A percentile compares a stretch with the other conserved stretches of the same genome.
These are phyloP conservation scores for Distichodus sexfasciatus DNA, from an alignment of 2,797 vertebrate genomes.

Conservation along the genomic window DNA sequence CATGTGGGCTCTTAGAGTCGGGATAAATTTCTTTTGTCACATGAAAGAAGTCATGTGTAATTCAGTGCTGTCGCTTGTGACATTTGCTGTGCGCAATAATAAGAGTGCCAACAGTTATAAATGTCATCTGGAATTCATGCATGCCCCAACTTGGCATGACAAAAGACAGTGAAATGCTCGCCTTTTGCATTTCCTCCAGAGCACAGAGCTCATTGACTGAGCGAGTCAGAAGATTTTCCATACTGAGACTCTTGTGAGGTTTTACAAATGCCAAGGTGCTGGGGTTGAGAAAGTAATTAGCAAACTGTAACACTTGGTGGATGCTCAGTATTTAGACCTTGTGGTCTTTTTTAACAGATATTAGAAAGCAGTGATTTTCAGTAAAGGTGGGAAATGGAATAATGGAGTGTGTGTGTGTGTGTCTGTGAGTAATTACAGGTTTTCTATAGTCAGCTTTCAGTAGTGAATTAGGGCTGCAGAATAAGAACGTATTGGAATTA, in stretches of 20 bases:
- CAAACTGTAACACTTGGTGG: not conserved
- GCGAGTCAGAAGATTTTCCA: not conserved
- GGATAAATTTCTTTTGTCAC: constrained; percentile 17
- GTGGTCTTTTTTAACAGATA: not conserved
- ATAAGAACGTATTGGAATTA: too few relatives aligned
- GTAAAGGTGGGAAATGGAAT: too few relatives aligned
- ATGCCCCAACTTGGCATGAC: not conserved
- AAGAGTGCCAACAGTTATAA: constrained; percentile 40
- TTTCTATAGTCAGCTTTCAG: too few relatives aligned
- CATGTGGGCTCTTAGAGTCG: not conserved
- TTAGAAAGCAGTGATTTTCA: not conserved
- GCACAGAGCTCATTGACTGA: not conserved
- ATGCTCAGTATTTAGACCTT: constrained; percentile 3
- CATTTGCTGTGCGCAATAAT: constrained; percentile 48
- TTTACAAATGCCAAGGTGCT: not conserved
- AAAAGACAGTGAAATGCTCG: constrained; percentile 22
- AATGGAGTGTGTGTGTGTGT: too few relatives aligned
- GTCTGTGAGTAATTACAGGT: too few relatives aligned
- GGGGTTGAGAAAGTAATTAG: not conserved
- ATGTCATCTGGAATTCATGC: constrained; percentile 34
- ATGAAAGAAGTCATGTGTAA: constrained; percentile 10
- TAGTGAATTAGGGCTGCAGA: too few relatives aligned
- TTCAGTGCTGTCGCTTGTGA: constrained; percentile 37
- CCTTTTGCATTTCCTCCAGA: not conserved
- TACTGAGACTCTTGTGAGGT: not conserved